Evolutionary conservation across 2,113 vertebrate genomes (phyloP).

Genomic region (Phocoena sinus): DNA sequence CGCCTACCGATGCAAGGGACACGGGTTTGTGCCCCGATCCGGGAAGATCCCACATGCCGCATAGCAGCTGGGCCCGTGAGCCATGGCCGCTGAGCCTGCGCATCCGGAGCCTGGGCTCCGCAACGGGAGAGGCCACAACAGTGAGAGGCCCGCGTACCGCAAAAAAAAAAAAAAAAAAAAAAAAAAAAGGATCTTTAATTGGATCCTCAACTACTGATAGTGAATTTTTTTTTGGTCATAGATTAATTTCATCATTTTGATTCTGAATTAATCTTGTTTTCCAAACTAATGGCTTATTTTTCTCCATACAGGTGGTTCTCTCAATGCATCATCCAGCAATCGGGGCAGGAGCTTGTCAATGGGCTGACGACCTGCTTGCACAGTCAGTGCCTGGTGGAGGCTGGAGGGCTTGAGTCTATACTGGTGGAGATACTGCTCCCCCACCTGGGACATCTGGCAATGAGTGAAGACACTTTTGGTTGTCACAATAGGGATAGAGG

Average conservation of each 20-base stretch:
- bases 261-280: not conserved
- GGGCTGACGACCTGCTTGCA: not conserved
- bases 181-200: not conserved
- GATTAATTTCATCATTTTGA: not conserved
- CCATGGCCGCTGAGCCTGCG: no score
- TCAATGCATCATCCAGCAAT: not conserved
- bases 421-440: not conserved
- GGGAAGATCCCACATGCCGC: no score
- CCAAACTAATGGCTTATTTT: not conserved
- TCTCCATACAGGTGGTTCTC: conserved; percentile 45
- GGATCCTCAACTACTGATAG: not conserved
- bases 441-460: no score
- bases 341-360: not conserved
- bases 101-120: no score
- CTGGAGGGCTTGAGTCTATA: not conserved
- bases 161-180: no score
- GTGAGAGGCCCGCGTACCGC: no score
- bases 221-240: not conserved
- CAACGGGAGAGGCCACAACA: no score
- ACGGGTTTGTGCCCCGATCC: no score
- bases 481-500: not conserved
- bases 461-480: not conserved
- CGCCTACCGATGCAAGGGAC: no score
- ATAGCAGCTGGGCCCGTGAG: no score
- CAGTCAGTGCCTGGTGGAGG: not conserved